These are phyloP conservation scores for Stenchaetothrips biformis DNA, from an alignment of 2,888 invertebrate genomes.

Conservation along the genomic window DNA sequence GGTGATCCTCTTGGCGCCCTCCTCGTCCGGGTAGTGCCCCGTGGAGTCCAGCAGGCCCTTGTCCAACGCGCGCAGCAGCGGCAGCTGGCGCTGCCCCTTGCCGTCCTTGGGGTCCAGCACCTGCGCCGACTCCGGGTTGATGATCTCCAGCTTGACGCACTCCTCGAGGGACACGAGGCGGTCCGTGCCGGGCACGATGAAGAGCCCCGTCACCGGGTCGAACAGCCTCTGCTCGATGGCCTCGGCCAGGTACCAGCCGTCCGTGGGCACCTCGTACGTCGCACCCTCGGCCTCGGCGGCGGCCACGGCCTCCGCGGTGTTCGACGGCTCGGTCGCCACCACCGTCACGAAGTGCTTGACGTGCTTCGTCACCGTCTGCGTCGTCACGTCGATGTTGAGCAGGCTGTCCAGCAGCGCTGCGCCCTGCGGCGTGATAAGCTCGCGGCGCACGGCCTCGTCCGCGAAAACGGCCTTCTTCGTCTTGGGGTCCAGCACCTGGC, in stretches of 20 bases:
- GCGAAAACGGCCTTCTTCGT: constrained; percentile 69
- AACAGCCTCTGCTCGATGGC: constrained; percentile 78
- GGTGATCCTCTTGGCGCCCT: constrained; percentile 54
- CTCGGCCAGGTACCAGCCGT: constrained; percentile 77
- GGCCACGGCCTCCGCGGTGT: constrained; percentile 41
- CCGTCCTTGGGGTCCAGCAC: constrained; percentile 69
- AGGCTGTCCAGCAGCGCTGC: constrained; percentile 79
- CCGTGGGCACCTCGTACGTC: constrained; percentile 71
- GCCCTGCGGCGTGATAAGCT: constrained; percentile 80
- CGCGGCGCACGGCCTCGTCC: constrained; percentile 78
- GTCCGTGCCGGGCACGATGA: constrained; percentile 82
- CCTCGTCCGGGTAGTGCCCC: constrained; percentile 54
- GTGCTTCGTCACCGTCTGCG: constrained; percentile 79
- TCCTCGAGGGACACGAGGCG: constrained; percentile 79
- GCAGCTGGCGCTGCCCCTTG: constrained; percentile 63
- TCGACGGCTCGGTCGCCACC: constrained; percentile 56
- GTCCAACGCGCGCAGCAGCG: constrained; percentile 68
- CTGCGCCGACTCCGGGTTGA: constrained; percentile 75
- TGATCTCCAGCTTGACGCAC: constrained; percentile 77
- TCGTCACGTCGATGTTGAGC: constrained; percentile 80
- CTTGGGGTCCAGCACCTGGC: constrained; percentile 72
- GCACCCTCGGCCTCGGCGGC: constrained; percentile 54
- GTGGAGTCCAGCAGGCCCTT: constrained; percentile 70
- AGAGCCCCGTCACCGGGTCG: constrained; percentile 75
- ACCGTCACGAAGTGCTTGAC: constrained; percentile 77